A percentile compares a stretch with the other conserved stretches of the same genome.
Conservation (phyloP, 2,888 invertebrate genomes). For the Hedychridium roseum region DNA sequence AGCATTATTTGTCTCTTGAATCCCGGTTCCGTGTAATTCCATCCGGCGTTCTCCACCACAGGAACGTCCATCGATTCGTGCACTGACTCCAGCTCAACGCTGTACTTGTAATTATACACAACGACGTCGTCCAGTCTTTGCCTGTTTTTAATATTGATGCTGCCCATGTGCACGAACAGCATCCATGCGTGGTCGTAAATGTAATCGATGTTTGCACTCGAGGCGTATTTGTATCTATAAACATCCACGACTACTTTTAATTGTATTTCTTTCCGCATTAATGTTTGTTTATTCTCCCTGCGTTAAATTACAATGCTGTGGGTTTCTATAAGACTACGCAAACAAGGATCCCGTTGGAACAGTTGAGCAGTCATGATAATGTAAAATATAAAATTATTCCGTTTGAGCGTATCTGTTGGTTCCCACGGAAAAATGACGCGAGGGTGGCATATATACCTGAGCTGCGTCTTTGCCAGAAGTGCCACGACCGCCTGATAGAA, state of each 20-base stretch:
- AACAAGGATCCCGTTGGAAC: no score
- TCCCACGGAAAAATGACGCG: no score
- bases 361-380: no score
- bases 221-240: conserved; percentile 53
- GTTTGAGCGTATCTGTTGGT: no score
- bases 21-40: conserved; percentile 37
- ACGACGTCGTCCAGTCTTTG: conserved; percentile 52
- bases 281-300: no score
- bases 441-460: conserved; percentile 39
- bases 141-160: conserved; percentile 40
- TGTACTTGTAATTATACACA: conserved; percentile 57
- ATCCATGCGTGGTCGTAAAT: conserved; percentile 57
- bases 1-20: conserved; percentile 18
- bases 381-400: no score
- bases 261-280: no score
- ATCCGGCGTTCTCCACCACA: conserved; percentile 12
- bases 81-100: conserved; percentile 50
- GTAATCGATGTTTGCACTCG: conserved; percentile 54
- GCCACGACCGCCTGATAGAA: conserved; percentile 54
- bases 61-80: conserved; percentile 39
- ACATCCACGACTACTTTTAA: no score
- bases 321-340: no score
- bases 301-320: no score
- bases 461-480: conserved; percentile 53
- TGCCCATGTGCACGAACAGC: conserved; percentile 52